These are phyloP conservation scores for Elymnias hypermnestra DNA, from an alignment of 1,140 invertebrate species.

Conservation along the genomic window DNA sequence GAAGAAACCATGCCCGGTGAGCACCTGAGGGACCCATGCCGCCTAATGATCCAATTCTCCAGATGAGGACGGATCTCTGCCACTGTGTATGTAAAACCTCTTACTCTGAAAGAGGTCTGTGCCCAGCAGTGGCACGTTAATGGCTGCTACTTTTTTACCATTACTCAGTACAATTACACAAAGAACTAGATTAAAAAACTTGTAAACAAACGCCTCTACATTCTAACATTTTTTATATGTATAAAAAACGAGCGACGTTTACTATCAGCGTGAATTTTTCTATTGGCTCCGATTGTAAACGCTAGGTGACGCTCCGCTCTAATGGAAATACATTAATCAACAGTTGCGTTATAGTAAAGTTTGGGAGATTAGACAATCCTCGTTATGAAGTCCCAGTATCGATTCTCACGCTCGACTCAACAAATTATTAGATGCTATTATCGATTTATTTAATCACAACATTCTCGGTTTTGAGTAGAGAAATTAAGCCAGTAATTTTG, in stretches of 20 bases:
- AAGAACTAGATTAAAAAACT: too few relatives aligned
- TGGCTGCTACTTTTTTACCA: too few relatives aligned
- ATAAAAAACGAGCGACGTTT: conserved; percentile 49
- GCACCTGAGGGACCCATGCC: too few relatives aligned
- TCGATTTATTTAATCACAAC: conserved; percentile 9
- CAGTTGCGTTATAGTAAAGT: conserved; percentile 4
- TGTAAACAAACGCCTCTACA: not conserved
- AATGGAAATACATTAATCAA: conserved; percentile 42
- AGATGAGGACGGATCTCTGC: too few relatives aligned
- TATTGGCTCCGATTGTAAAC: conserved; percentile 32
- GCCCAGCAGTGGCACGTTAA: too few relatives aligned
- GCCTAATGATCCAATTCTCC: too few relatives aligned
- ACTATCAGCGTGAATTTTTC: conserved; percentile 42
- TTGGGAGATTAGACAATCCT: conserved; percentile 9
- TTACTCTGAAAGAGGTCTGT: too few relatives aligned
- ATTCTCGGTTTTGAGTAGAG: not conserved
- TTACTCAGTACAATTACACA: too few relatives aligned
- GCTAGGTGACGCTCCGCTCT: conserved; percentile 33
- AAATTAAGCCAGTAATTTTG: not conserved
- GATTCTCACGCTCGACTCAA: conserved; percentile 18
- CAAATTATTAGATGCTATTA: conserved; percentile 5
- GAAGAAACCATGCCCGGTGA: too few relatives aligned
- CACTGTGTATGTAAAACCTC: too few relatives aligned
- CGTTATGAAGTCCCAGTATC: conserved; percentile 8
- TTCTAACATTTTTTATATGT: not conserved